Base-by-base conservation (phyloP, 92 coral and sea anemone species). In the Siderastrea radians region DNA sequence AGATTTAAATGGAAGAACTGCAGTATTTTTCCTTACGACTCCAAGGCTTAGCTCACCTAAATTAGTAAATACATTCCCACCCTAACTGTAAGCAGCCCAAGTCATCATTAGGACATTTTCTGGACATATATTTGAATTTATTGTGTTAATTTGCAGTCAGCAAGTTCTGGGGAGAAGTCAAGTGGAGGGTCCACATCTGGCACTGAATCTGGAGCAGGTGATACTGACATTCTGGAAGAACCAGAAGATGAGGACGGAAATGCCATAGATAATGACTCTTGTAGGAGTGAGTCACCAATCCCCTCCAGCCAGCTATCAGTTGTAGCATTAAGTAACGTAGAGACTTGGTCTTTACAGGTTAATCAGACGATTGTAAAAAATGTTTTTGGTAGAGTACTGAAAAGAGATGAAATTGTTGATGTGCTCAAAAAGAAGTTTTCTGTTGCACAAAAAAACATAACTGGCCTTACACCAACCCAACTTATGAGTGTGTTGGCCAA, bases 151-250 rank as follows among this genome's bases (percentile, higher is more conserved):
- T 70, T 76, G 80, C 53, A 77, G 75, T 65, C 84, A 86, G 73
- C 80, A 76, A 76, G 80, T 76, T 76, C 84, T 77, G 89, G 77
- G 84, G 82, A 86, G 79, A 85, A 68, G 64, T 76, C 84, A 86
- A 86, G 89, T 86, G 84, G 82, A 86, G 83, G 80, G 80, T 76
- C 84, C 82, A 65, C 82, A 66, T 86, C 84, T 64, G 66, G 84
- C 66, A 76, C 75, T 64, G 84, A 86, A 86, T 75, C 82, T 86
- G 84, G 76, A 74, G 89, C 78, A 74, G 89, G 84, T 86, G 89
- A 86, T 79, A 77, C 84, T 13, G 84, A 86, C 82, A 86, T 77
- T 75, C 82, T 86, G 67, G 89, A 86, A 65, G 89, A 86, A 65
- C 46, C 19, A 77, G 84, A 85, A 48, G 83, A 74, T 46, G 83